phyloP scores from a whole-genome alignment of 2,113 vertebrate species.

The Paradoxurus hermaphroditus region DNA sequence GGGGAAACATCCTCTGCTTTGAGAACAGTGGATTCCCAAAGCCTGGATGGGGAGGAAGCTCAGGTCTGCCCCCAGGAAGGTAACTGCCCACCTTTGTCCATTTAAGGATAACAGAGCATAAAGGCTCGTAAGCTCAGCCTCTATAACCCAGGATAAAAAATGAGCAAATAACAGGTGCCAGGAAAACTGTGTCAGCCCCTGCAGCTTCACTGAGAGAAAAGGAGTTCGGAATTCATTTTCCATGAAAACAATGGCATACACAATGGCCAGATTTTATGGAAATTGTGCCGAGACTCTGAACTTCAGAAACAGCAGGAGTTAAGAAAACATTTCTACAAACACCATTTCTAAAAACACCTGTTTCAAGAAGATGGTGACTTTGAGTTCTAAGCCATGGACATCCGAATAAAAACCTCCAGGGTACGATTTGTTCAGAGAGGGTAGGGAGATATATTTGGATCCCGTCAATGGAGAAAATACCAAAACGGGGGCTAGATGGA shows the following conservation, averaged over 20 bases:
- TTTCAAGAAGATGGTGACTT: not conserved
- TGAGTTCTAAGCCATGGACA: not conserved
- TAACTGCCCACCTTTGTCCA: not conserved
- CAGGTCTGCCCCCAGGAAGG: fast-evolving
- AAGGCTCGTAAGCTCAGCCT: not conserved
- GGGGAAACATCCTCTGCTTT: not conserved
- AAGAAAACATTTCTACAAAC: not conserved
- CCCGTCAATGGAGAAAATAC: not conserved
- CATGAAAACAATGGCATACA: not conserved
- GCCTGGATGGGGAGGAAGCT: not conserved
- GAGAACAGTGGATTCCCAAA: not conserved
- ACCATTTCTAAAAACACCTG: not conserved
- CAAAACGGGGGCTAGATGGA: not conserved
- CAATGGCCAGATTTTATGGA: not conserved
- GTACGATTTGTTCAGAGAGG: not conserved
- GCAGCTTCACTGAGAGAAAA: not conserved
- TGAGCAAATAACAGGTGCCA: not conserved
- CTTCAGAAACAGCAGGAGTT: no score
- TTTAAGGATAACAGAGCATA: not conserved
- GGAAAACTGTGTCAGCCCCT: not conserved
- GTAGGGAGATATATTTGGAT: not conserved
- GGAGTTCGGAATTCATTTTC: not conserved
- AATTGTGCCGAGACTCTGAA: not conserved
- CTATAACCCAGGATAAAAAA: not conserved
- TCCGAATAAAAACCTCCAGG: not conserved